phyloP scores from a whole-genome alignment of 2,113 vertebrate genomes.

The Percina caprodes region DNA sequence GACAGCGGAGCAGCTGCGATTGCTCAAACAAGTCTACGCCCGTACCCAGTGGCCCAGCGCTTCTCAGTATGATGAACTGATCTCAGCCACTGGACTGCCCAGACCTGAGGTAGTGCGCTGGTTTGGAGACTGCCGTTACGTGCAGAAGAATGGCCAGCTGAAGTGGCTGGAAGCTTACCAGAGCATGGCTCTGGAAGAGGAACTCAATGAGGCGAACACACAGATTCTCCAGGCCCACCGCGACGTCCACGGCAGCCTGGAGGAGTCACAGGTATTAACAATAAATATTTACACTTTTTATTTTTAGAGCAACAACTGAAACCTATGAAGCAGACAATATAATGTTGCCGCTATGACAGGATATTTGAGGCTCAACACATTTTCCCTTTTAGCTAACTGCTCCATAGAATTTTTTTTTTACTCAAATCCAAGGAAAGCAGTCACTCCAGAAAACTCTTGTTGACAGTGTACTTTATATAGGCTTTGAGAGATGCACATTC shows the following conservation, averaged over 20 bases:
- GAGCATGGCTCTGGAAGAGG: conserved; percentile 84
- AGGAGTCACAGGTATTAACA: conserved; percentile 81
- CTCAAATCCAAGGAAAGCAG: background rate
- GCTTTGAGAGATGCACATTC: background rate
- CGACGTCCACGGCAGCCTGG: conserved; percentile 81
- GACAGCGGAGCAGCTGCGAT: conserved; percentile 92
- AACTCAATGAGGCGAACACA: conserved; percentile 71
- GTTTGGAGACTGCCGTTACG: conserved; percentile 96
- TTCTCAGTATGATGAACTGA: conserved; percentile 91
- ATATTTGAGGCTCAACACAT: background rate
- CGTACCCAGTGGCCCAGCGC: conserved; percentile 95
- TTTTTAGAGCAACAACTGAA: background rate
- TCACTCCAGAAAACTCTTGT: background rate
- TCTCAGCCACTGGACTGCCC: conserved; percentile 88
- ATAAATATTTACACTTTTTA: background rate
- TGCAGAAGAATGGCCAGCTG: conserved; percentile 95
- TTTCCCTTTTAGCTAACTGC: no score
- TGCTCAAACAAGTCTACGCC: conserved; percentile 93
- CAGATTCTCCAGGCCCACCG: conserved; percentile 89
- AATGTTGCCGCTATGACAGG: background rate
- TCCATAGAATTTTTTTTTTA: no score
- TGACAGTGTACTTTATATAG: background rate
- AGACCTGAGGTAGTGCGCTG: conserved; percentile 95
- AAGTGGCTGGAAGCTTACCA: conserved; percentile 96
- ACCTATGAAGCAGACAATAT: background rate